These are phyloP conservation scores for Microplitis deprimator DNA, from an alignment of 2,888 invertebrate genomes.

Conservation along the genomic window DNA sequence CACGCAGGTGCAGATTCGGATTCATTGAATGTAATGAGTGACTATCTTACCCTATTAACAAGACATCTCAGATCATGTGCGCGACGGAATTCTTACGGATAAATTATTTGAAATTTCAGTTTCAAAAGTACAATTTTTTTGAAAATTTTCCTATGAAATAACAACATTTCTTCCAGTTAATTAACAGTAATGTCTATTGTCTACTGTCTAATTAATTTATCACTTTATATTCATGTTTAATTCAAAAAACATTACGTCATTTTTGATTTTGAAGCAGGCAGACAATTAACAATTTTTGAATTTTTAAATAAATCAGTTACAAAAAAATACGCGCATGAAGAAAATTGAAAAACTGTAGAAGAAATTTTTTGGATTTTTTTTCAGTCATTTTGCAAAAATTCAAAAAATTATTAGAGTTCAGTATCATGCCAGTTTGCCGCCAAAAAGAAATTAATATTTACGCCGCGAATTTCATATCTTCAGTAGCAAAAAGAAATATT, in stretches of 20 bases:
- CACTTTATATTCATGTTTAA: too few relatives aligned
- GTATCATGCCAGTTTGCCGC: background rate
- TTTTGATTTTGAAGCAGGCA: too few relatives aligned
- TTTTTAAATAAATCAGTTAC: background rate
- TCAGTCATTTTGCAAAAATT: too few relatives aligned
- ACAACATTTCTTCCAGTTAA: background rate
- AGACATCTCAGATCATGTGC: conserved; percentile 10
- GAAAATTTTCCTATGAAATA: too few relatives aligned
- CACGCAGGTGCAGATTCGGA: conserved; percentile 59
- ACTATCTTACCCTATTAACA: background rate
- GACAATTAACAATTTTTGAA: background rate
- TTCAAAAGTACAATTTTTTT: too few relatives aligned
- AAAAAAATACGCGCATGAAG: too few relatives aligned
- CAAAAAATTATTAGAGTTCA: too few relatives aligned
- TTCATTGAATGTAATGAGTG: background rate
- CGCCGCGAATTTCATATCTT: background rate
- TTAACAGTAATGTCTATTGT: background rate
- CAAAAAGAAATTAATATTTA: background rate
- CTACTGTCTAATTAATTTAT: background rate
- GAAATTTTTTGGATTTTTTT: too few relatives aligned
- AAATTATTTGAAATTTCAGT: background rate
- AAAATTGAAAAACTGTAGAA: too few relatives aligned
- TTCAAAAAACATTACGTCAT: too few relatives aligned
- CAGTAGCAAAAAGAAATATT: background rate
- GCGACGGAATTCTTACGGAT: background rate